Percentiles rank a stretch among this genome's conserved stretches.
These are phyloP conservation scores for Thecophora atra DNA, from an alignment of 2,888 invertebrate species.

Conservation along the genomic window DNA sequence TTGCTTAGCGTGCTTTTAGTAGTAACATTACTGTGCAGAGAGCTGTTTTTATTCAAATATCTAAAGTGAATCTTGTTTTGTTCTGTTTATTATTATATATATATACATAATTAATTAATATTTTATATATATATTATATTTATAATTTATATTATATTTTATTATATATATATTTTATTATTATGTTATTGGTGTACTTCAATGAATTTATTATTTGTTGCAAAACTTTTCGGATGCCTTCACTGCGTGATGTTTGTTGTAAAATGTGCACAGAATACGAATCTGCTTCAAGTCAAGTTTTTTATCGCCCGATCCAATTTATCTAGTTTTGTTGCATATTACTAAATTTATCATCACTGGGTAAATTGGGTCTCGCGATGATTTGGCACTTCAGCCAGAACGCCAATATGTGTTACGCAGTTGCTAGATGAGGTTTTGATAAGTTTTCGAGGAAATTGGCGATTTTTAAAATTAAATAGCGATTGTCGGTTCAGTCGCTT, in stretches of 20 bases:
- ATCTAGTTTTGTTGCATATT: slow-evolving; percentile 53
- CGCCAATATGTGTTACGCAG: slow-evolving; percentile 9
- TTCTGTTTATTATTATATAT: too few species aligned
- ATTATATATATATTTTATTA: too few species aligned
- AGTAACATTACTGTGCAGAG: not conserved
- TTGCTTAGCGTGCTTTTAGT: not conserved
- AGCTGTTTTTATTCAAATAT: not conserved
- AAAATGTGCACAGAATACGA: slow-evolving; percentile 51
- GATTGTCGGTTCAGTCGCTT: slow-evolving; percentile 65
- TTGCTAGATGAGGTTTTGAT: not conserved
- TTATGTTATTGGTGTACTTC: too few species aligned
- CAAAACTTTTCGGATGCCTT: slow-evolving; percentile 46
- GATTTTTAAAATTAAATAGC: slow-evolving; percentile 65
- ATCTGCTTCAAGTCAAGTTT: slow-evolving; percentile 14
- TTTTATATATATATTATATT: too few species aligned
- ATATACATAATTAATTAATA: too few species aligned
- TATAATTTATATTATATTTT: too few species aligned
- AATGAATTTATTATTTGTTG: not conserved
- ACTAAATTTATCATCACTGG: slow-evolving; percentile 6
- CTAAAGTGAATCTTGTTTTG: not conserved
- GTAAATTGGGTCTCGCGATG: slow-evolving; percentile 24
- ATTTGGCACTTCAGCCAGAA: slow-evolving; percentile 17
- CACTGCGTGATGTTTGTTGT: slow-evolving; percentile 66
- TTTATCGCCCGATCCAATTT: slow-evolving; percentile 53
- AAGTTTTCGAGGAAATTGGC: not conserved